Conservation (phyloP, 2,888 invertebrate species). For the Cynaeus angustus region DNA sequence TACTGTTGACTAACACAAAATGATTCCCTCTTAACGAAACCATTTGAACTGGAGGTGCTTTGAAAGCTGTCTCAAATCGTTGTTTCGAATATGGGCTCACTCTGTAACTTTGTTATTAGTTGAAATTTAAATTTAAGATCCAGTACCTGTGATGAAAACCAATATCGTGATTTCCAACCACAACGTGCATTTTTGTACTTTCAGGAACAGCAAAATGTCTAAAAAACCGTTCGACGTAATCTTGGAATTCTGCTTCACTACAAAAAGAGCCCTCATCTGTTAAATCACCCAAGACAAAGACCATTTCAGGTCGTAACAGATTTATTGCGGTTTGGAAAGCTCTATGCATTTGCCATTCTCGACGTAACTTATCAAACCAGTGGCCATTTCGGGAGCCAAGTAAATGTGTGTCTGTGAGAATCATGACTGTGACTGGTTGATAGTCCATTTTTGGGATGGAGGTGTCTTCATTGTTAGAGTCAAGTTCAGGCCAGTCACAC, state of each 20-base stretch:
- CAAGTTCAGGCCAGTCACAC: no score
- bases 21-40: slow-evolving; percentile 83
- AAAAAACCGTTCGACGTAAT: slow-evolving; percentile 87
- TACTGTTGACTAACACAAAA: slow-evolving; percentile 95
- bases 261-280: slow-evolving; percentile 97
- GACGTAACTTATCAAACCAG: slow-evolving; percentile 94
- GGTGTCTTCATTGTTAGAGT: no score
- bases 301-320: slow-evolving; percentile 88
- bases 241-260: slow-evolving; percentile 83
- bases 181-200: slow-evolving; percentile 80
- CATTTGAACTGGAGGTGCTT: slow-evolving; percentile 83
- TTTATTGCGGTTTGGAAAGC: slow-evolving; percentile 91
- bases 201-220: slow-evolving; percentile 84
- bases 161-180: slow-evolving; percentile 97
- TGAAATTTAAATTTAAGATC: neutral
- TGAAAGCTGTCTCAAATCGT: slow-evolving; percentile 83
- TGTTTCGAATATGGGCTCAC: slow-evolving; percentile 82
- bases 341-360: slow-evolving; percentile 99
- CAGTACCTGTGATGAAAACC: slow-evolving; percentile 95
- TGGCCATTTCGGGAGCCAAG: slow-evolving; percentile 90
- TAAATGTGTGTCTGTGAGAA: slow-evolving; percentile 94
- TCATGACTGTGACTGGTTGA: slow-evolving; percentile 81
- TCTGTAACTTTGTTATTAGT: slow-evolving; percentile 69
- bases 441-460: slow-evolving; percentile 63
- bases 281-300: slow-evolving; percentile 95